Evolutionary conservation across 2,888 invertebrate genomes (phyloP), one percentile per base, ranked within the genome.

Genomic region (Monopis laevigella): DNA sequence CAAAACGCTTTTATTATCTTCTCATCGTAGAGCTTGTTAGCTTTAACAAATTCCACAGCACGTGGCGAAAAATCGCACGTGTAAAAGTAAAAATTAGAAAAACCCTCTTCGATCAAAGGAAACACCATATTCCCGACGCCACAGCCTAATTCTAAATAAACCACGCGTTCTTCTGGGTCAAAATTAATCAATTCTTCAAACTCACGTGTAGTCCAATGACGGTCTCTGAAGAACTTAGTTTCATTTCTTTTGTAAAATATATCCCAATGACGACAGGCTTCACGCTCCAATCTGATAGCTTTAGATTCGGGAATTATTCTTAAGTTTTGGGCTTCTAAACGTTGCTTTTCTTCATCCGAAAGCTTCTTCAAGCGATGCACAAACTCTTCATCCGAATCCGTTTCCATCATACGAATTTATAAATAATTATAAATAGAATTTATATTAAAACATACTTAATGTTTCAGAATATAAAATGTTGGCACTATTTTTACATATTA

Each of bases 81-180:
- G 66, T 91, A 89, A 59, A 87, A 89, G 50, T 88, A 84, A 48
- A 86, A 84, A 49, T 80, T 74, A 0, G 65, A 56, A 41, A 83
- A 81, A 1, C 89, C 87, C 54, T 93, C 93, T 56, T 92, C 88
- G 0, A 97, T 66, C 38, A 99, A 65, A 0, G 98, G 98, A 67
- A 90, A 98, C 35, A 98, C 83, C 64, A 98, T 91, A 74, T 99
- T 99, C 0, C 99, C 99, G 6, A 97, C 98, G 2, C 99, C 98
- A 65, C 97, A 97, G 0, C 97, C 97, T 4, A 96, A 85, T 74
- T 98, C 97, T 13, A 93, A 70, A 39, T 92, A 77, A 8, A 70
- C 64, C 55, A 88, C 84, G 41, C 84, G 83, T 43, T 85, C 71
- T 2, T 69, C 73, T 59, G 84, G 51, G 65, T 74, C 61, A 42